Conservation (phyloP, 2,888 invertebrate genomes). For the Myopa tessellatipennis region DNA sequence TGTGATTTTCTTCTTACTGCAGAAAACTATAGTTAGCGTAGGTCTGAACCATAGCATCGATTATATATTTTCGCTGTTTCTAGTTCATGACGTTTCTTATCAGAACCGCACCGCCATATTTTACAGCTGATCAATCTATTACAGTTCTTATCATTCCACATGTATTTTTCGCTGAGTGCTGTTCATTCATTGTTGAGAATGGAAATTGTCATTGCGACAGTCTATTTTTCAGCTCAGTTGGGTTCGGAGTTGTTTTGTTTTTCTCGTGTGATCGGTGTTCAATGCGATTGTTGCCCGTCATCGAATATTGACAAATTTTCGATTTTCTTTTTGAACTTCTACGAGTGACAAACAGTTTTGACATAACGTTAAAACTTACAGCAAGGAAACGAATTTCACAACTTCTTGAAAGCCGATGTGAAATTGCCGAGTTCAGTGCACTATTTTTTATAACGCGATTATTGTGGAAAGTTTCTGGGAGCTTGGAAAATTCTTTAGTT, state of each 20-base stretch:
- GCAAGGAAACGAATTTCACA: not conserved
- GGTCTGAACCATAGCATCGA: too few species aligned
- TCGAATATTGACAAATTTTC: constrained; percentile 21
- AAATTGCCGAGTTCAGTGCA: not conserved
- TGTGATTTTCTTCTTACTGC: too few species aligned
- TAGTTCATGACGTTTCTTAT: too few species aligned
- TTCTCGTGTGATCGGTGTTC: not conserved
- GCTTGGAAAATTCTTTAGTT: not conserved
- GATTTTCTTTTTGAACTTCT: not conserved
- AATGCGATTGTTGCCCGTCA: not conserved
- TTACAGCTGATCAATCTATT: constrained; percentile 27
- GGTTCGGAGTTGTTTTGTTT: not conserved
- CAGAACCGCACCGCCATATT: too few species aligned
- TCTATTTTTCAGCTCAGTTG: not conserved
- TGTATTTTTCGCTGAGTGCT: not conserved
- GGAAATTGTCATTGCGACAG: not conserved
- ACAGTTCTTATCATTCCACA: constrained; percentile 8
- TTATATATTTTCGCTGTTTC: too few species aligned
- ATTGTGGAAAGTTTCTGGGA: constrained; percentile 1
- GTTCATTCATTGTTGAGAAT: not conserved
- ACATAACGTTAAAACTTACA: not conserved
- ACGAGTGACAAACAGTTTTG: not conserved
- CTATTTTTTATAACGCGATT: too few species aligned
- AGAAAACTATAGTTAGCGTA: too few species aligned
- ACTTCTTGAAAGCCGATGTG: not conserved